Base-by-base conservation (phyloP, 2,797 vertebrate genomes). In the Tokudaia muenninki region DNA sequence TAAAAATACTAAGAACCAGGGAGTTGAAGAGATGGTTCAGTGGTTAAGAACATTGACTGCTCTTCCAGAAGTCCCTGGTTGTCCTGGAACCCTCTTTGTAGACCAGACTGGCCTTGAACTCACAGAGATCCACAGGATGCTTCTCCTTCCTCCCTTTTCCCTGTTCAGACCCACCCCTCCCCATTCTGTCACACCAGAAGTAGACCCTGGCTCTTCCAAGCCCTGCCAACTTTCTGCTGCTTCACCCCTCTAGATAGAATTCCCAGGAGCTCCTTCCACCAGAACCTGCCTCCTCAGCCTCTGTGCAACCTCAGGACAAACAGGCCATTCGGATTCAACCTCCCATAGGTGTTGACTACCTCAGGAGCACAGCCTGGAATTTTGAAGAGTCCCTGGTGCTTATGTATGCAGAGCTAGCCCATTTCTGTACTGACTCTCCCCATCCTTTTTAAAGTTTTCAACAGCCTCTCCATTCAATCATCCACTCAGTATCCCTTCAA, bases 391-490 rank as follows among this genome's bases (percentile, higher is more conserved):
- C 31, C 22, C 61, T 52, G 6, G 16, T 21, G 24, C 22, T 31
- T 61, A 4, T 0, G 0, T 14, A 19, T 1, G 1, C 34, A 47
- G 12, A 21, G 14, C 24, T 59, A 55, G 29, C 47, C 1, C 1
- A 8, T 3, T 50, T 41, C 52, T n/a, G 8, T 6, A 10, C 37
- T 5, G 41, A 29, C 41, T 31, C 52, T 50, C 47, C 17, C 12
- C 17, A 1, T 57, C 31, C 29, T 41, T 11, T 78, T 70, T 47
- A 50, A 86, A 47, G 7, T 78, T 55, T 55, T 84, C 29, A 47
- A 50, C 52, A 50, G 83, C 26, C 26, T 29, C 14, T 61, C 50
- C 17, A 29, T 52, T 79, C 22, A 8, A 44, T 34, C 72, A 47
- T 75, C 61, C 12, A 37, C 37, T 37, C 22, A 70, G 17, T 1